phyloP scores from a whole-genome alignment of 2,113 vertebrate genomes.

The Chloroceryle aenea region DNA sequence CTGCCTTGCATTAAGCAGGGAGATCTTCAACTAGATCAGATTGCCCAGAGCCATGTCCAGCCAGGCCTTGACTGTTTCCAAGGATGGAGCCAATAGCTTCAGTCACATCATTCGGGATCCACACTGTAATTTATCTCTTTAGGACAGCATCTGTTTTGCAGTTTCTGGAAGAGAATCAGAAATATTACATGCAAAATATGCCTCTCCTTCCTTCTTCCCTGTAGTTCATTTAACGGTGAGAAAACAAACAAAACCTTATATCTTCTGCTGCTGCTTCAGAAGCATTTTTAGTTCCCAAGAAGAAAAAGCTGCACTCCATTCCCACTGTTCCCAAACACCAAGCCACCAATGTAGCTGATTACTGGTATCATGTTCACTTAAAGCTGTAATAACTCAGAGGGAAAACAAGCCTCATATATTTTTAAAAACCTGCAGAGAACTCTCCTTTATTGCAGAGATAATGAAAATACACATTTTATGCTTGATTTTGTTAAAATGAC shows the following conservation, averaged over 20 bases:
- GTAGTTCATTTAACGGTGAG: rapidly evolving
- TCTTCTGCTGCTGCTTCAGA: background rate
- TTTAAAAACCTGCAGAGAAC: background rate
- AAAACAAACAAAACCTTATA: background rate
- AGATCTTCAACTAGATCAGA: too few species aligned
- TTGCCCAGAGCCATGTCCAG: rapidly evolving
- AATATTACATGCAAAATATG: background rate
- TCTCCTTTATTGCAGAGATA: background rate
- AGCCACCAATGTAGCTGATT: background rate
- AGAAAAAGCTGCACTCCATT: background rate
- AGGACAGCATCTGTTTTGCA: background rate
- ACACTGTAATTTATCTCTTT: background rate
- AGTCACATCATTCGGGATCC: background rate
- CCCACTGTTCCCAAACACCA: background rate
- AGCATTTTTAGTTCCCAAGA: background rate
- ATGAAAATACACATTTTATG: background rate
- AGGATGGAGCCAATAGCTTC: background rate
- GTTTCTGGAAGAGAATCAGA: background rate
- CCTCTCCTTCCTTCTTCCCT: background rate
- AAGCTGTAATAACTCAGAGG: background rate
- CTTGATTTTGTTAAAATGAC: background rate
- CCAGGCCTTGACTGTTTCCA: background rate
- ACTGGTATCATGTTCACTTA: background rate
- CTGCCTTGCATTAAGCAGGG: background rate
- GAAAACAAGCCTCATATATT: background rate